Evolutionary conservation across 2,888 invertebrate species (phyloP).

Genomic region (Cataglyphis altisquamis): DNA sequence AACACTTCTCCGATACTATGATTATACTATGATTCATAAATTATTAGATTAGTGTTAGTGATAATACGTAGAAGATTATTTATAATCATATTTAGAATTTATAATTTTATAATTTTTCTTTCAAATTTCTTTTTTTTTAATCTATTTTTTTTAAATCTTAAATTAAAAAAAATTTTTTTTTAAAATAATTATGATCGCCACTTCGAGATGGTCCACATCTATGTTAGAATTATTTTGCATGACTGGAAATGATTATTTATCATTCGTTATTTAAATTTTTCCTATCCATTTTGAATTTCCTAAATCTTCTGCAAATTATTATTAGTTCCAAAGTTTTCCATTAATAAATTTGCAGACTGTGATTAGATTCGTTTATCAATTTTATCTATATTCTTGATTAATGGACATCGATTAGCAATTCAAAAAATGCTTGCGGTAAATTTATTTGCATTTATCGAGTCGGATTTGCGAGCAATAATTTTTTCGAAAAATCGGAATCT

Average conservation of each 20-base stretch:
- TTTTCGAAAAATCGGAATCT: neutral
- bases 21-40: neutral
- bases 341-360: neutral
- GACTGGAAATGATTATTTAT: neutral
- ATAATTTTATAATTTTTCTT: neutral
- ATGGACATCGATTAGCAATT: neutral
- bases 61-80: neutral
- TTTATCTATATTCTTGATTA: neutral
- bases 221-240: neutral
- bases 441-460: neutral
- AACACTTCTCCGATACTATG: neutral
- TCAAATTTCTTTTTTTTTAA: neutral
- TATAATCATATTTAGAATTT: too few relatives aligned
- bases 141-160: neutral
- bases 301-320: neutral
- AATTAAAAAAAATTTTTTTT: too few relatives aligned
- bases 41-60: neutral
- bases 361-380: neutral
- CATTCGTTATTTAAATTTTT: neutral
- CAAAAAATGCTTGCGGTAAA: neutral
- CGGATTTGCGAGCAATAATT: neutral
- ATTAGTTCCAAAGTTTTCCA: neutral
- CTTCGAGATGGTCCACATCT: neutral
- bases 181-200: too few relatives aligned
- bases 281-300: neutral